phyloP scores from a whole-genome alignment of 1,140 invertebrate species.

The Heliconius eleuchia region DNA sequence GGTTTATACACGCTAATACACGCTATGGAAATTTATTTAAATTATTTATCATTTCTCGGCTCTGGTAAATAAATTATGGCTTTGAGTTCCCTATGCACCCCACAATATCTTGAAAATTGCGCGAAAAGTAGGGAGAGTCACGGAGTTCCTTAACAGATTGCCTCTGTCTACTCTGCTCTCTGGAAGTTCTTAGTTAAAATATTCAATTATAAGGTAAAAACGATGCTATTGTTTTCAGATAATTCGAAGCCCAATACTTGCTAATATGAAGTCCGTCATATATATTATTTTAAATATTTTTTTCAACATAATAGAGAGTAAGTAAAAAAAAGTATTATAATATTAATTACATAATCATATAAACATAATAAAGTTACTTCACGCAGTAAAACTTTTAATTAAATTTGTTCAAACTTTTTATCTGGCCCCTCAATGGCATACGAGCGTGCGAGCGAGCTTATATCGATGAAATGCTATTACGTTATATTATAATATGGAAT shows the following conservation, averaged over 20 bases:
- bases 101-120: no score
- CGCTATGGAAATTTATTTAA: no score
- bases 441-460: not conserved
- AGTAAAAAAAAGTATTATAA: not conserved
- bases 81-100: no score
- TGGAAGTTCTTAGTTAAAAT: no score
- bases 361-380: not conserved
- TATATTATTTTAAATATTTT: not conserved
- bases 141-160: no score
- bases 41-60: no score
- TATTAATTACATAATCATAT: not conserved
- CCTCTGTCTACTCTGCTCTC: no score
- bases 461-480: not conserved
- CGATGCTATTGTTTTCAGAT: not conserved
- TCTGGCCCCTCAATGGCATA: not conserved
- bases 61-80: no score
- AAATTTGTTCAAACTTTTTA: slow-evolving; percentile 4
- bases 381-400: slow-evolving; percentile 12
- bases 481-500: slow-evolving; percentile 3
- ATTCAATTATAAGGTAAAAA: not conserved
- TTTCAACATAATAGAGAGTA: not conserved
- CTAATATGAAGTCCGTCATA: not conserved
- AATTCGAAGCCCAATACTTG: not conserved
- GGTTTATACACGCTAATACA: no score
- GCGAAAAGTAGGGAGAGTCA: no score